These are phyloP conservation scores for Mionectes olivaceus DNA, from an alignment of 2,797 vertebrate genomes.

Conservation along the genomic window DNA sequence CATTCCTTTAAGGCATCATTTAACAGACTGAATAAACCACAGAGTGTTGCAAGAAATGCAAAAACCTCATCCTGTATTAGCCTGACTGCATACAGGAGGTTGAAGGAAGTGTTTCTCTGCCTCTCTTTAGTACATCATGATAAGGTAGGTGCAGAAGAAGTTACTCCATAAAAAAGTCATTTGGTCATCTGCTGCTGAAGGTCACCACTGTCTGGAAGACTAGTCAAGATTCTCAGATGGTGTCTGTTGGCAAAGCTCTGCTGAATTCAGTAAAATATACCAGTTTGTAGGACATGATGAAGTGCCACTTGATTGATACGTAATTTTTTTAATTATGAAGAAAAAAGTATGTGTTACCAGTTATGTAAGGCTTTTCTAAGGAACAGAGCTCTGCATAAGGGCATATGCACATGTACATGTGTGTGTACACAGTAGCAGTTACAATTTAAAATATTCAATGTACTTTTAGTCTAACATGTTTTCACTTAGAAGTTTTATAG, in stretches of 20 bases:
- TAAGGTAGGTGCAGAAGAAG: background rate
- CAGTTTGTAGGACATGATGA: background rate
- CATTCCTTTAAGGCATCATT: background rate
- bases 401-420: rapidly evolving
- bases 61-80: background rate
- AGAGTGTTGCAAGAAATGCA: background rate
- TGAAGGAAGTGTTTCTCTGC: background rate
- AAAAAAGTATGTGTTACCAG: background rate
- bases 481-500: background rate
- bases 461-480: background rate
- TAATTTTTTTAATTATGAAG: background rate
- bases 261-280: background rate
- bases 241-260: background rate
- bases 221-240: background rate
- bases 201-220: background rate
- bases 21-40: background rate
- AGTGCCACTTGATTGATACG: background rate
- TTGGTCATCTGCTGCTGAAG: background rate
- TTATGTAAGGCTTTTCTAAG: background rate
- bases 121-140: background rate
- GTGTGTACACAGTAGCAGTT: background rate
- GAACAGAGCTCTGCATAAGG: background rate
- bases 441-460: background rate
- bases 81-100: background rate
- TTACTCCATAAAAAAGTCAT: background rate